Evolutionary conservation across 1,140 invertebrate species (phyloP), one percentile per base, ranked within the genome.

Genomic region (Bombus polaris): DNA sequence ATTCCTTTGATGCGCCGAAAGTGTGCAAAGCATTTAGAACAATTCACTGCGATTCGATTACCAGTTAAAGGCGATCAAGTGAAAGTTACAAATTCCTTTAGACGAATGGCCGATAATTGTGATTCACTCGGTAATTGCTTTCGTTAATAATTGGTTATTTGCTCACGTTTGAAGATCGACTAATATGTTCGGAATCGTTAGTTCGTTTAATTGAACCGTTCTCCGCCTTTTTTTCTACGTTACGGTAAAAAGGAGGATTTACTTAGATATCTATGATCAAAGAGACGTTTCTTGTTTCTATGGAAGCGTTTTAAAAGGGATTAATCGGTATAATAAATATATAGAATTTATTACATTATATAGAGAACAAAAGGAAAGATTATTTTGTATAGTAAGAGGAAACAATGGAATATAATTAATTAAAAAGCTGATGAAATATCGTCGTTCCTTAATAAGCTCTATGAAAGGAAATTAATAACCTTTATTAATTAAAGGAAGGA

Each of bases 71-170:
- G 35, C n/a, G n/a, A 71, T 71, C 59, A 18, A 28, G 82, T 78
- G 82, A 84, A 84, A 84, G 75, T 84, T 13, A 22, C 37, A 73
- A 28, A 37, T 32, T 28, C 81, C 18, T 57, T 75, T 70, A 32
- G 15, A 13, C 37, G 37, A 82, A 37, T 37, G 18, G 39, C 12
- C 25, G n/a, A 35, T 35, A 39, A 70, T 77, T 70, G 28, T 42
- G 35, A 66, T 47, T 53, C 9, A 22, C 6, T 25, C 9, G 9
- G 35, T 53, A 76, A 76, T 77, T 44, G 42, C 44, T 35, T 71
- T 35, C 73, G 44, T 32, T 70, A 39, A 71, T 79, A n/a, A 70
- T 77, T 28, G 68, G 59, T 66, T 57, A 53, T 83, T 77, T 47
- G 53, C n/a, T 35, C 44, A 22, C 73, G 73, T 32, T 28, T 10